These are phyloP conservation scores for Pomatostomus ruficeps DNA, from an alignment of 2,113 vertebrate genomes.

Conservation along the genomic window DNA sequence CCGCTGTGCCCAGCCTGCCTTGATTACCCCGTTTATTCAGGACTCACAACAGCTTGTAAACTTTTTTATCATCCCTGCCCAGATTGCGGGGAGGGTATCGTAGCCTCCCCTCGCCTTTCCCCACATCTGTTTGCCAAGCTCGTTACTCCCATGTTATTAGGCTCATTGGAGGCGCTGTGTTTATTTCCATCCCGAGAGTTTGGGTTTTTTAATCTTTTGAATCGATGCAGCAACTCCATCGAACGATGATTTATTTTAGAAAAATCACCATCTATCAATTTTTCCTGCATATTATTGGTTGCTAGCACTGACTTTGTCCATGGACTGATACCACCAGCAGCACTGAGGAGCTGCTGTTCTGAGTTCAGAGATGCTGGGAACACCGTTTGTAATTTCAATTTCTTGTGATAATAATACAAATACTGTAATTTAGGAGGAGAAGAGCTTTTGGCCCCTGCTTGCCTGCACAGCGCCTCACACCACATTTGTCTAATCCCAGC, in stretches of 20 bases:
- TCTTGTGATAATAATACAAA: background rate
- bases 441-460: background rate
- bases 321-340: background rate
- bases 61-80: conserved; percentile 73
- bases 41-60: conserved; percentile 80
- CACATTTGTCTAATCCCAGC: background rate
- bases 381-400: background rate
- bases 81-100: conserved; percentile 61
- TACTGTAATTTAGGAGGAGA: background rate
- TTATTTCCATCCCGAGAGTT: conserved; percentile 57
- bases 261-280: background rate
- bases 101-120: conserved; percentile 45
- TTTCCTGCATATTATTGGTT: background rate
- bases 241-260: background rate
- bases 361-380: background rate
- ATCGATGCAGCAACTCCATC: conserved; percentile 16
- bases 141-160: conserved; percentile 74
- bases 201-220: conserved; percentile 33
- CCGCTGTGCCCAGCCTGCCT: conserved; percentile 67
- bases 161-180: conserved; percentile 41
- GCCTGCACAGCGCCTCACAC: background rate
- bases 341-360: background rate
- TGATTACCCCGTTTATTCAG: conserved; percentile 75
- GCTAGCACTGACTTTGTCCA: background rate
- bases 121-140: conserved; percentile 81